A percentile compares a stretch with the other conserved stretches of the same genome.
Conservation (phyloP, 2,888 invertebrate genomes). For the Ceraclea dissimilis region DNA sequence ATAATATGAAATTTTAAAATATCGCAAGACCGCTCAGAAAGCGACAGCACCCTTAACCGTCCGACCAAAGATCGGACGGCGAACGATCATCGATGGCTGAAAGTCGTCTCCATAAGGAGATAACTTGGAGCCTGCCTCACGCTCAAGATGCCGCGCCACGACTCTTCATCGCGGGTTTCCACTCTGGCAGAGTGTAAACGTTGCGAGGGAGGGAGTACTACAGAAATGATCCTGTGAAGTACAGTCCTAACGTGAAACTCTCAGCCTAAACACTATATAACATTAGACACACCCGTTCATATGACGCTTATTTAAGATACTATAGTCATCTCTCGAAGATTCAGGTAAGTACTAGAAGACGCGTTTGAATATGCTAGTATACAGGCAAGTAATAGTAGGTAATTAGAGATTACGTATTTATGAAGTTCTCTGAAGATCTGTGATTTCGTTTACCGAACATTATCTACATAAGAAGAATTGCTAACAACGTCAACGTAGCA, state of each 20-base stretch:
- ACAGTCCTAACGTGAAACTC: slow-evolving; percentile 19
- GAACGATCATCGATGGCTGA: slow-evolving; percentile 25
- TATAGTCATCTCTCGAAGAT: slow-evolving; percentile 6
- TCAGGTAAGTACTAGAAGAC: not conserved
- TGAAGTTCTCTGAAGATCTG: too few relatives aligned
- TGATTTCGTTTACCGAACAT: too few relatives aligned
- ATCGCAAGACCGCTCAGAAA: slow-evolving; percentile 21
- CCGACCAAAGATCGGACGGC: slow-evolving; percentile 7
- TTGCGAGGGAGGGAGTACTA: slow-evolving; percentile 24
- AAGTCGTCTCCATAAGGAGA: not conserved
- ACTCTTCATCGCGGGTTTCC: slow-evolving; percentile 26
- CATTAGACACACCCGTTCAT: not conserved
- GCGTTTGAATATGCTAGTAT: too few relatives aligned
- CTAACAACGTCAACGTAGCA: too few relatives aligned
- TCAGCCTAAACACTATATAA: not conserved
- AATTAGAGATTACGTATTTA: too few relatives aligned
- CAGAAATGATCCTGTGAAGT: slow-evolving; percentile 26
- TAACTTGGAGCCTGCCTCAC: slow-evolving; percentile 25
- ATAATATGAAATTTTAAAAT: not conserved
- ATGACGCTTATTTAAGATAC: not conserved
- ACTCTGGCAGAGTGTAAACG: slow-evolving; percentile 22
- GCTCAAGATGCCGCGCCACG: slow-evolving; percentile 28
- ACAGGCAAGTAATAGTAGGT: too few relatives aligned
- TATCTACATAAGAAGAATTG: too few relatives aligned
- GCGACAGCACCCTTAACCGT: slow-evolving; percentile 19